Evolutionary conservation across 1,140 invertebrate species (phyloP), one percentile per base, ranked within the genome.

Genomic region (Drosophila arawakana): DNA sequence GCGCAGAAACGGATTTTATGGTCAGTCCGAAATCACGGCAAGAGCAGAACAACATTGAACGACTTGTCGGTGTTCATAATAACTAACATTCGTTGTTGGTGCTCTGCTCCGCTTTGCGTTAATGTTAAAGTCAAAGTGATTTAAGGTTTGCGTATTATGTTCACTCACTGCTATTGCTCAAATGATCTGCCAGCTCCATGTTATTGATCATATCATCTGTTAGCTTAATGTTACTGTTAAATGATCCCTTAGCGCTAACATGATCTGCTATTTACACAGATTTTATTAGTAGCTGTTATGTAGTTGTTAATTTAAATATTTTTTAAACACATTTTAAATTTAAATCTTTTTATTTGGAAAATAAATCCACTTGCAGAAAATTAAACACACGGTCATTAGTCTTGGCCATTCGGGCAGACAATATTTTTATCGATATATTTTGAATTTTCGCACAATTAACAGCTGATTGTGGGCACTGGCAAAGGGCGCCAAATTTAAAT

Each of bases 31-130:
- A 71, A 71, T 71, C 60, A 55, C 61, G 52, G 44, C 43, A 35
- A 65, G n/a, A 57, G 25, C 25, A 30, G 61, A n/a, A 30, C 39
- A 59, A 59, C 52, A 58, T 54, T 52, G 50, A 58, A 66, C 69
- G 50, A 72, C 61, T 72, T 66, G 62, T 66, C 63, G 46, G 39
- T 60, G 57, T 13, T 15, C 39, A 67, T 66, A 35, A 35, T 52
- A 35, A n/a, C 25, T 52, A 35, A n/a, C 25, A 15, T 34, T 61
- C 15, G 44, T 2, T 43, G 30, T 55, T 70, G 25, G 52, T 49
- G 52, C 35, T 49, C 11, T 18, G 10, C 30, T 37, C 15, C 41
- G 37, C 49, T 44, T 46, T 49, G 37, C 6, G 21, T 25, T 3
- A 41, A 39, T 46, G 52, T 57, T 55, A 15, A 11, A 15, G 4